A percentile compares a stretch with the other conserved stretches of the same genome.
These are phyloP conservation scores for Nasonia giraulti DNA, from an alignment of 1,140 invertebrate species.

Conservation along the genomic window DNA sequence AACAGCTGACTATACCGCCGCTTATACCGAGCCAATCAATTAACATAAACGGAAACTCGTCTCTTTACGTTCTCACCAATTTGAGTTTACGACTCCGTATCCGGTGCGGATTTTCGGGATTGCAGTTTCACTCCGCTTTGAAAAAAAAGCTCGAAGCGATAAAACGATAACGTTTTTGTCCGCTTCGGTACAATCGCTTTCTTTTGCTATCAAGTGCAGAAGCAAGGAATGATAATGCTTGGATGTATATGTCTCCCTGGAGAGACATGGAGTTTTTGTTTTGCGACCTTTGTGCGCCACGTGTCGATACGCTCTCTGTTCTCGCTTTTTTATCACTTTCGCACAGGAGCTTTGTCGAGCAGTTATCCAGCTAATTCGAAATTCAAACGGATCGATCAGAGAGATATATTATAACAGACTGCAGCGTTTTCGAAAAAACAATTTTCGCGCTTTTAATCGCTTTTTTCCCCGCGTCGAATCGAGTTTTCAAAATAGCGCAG, in stretches of 20 bases:
- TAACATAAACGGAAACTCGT: slow-evolving; percentile 3
- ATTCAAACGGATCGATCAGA: background rate
- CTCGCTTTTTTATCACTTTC: background rate
- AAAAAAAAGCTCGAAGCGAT: background rate
- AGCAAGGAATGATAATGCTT: slow-evolving; percentile 6
- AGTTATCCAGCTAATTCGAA: background rate
- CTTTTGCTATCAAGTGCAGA: background rate
- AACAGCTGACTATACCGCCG: background rate
- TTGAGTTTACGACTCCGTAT: background rate
- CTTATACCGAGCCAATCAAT: slow-evolving; percentile 20
- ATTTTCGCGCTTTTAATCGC: too few species aligned
- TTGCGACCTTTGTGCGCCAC: background rate
- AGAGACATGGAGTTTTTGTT: background rate
- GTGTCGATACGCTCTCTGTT: background rate
- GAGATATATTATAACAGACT: background rate
- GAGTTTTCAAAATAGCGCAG: too few species aligned
- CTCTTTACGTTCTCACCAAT: too few species aligned
- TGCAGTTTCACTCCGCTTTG: too few species aligned
- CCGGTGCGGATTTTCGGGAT: too few species aligned
- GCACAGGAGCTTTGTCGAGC: background rate
- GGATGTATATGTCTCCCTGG: background rate
- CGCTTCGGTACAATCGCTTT: background rate
- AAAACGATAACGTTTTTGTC: background rate
- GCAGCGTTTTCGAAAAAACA: too few species aligned
- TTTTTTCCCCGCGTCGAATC: too few species aligned